Percentiles rank a stretch among this genome's conserved stretches.
These are phyloP conservation scores for Athrips mouffetella DNA, from an alignment of 2,888 invertebrate species.

Conservation along the genomic window DNA sequence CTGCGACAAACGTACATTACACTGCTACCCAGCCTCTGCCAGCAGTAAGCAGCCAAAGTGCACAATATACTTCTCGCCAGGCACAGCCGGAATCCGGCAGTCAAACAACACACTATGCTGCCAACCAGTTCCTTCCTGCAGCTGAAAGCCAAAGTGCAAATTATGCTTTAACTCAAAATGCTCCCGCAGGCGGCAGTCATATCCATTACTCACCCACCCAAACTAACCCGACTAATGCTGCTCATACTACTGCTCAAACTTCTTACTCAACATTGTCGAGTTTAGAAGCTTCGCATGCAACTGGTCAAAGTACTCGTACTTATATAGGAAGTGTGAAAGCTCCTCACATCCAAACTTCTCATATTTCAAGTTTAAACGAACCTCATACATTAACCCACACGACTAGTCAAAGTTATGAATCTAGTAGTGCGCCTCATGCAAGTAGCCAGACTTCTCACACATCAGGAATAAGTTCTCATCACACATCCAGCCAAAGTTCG, in stretches of 20 bases:
- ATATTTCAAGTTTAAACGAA: too few species aligned
- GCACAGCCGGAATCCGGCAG: not conserved
- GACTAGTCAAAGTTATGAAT: not conserved
- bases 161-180: not conserved
- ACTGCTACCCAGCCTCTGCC: not conserved
- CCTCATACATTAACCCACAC: not conserved
- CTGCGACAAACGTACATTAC: too few species aligned
- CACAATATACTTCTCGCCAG: not conserved
- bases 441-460: not conserved
- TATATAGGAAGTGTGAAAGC: too few species aligned
- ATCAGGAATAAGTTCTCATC: not conserved
- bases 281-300: not conserved
- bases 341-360: too few species aligned
- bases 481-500: not conserved
- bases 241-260: not conserved
- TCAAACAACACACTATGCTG: not conserved
- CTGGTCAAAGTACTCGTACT: not conserved
- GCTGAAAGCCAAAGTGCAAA: not conserved
- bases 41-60: not conserved
- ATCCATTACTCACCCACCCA: not conserved
- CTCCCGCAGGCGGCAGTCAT: not conserved
- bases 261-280: not conserved
- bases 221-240: not conserved
- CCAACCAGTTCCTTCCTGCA: not conserved
- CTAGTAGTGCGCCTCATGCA: not conserved